Conservation (phyloP, 1,140 invertebrate genomes). For the Zaprionus davidi region DNA sequence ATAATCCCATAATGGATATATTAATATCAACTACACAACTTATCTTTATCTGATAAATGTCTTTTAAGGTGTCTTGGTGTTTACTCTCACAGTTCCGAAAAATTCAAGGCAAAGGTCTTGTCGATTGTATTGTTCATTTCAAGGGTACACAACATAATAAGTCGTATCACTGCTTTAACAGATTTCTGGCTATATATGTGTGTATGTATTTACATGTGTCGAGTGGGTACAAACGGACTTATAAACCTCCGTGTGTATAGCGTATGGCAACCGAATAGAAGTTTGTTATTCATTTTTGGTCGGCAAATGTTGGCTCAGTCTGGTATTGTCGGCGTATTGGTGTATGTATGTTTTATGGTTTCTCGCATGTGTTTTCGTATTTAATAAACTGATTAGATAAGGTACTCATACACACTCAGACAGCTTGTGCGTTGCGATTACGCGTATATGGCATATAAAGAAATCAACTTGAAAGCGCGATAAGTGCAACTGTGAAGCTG, state of each 20-base stretch:
- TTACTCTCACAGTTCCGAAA: too few relatives aligned
- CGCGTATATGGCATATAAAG: slow-evolving; percentile 44
- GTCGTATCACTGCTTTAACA: not conserved
- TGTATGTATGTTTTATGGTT: slow-evolving; percentile 64
- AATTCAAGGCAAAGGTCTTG: not conserved
- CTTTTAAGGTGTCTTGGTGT: too few relatives aligned
- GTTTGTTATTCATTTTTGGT: slow-evolving; percentile 38
- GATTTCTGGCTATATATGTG: slow-evolving; percentile 1
- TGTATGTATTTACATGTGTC: not conserved
- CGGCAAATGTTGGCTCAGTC: slow-evolving; percentile 43
- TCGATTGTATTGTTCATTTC: not conserved
- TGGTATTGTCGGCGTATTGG: slow-evolving; percentile 28
- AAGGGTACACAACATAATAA: not conserved
- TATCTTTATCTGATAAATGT: not conserved
- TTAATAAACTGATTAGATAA: slow-evolving; percentile 80
- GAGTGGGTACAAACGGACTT: slow-evolving; percentile 1
- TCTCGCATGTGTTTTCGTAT: slow-evolving; percentile 68
- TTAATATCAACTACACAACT: not conserved
- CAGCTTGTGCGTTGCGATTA: slow-evolving; percentile 25
- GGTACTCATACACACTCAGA: slow-evolving; percentile 29
- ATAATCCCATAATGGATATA: too few relatives aligned
- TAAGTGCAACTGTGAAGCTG: slow-evolving; percentile 61
- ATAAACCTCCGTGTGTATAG: not conserved
- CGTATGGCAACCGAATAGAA: slow-evolving; percentile 40
- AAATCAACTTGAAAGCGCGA: slow-evolving; percentile 66